Base-by-base conservation (phyloP, 2,113 vertebrate species). In the Mobula birostris region DNA sequence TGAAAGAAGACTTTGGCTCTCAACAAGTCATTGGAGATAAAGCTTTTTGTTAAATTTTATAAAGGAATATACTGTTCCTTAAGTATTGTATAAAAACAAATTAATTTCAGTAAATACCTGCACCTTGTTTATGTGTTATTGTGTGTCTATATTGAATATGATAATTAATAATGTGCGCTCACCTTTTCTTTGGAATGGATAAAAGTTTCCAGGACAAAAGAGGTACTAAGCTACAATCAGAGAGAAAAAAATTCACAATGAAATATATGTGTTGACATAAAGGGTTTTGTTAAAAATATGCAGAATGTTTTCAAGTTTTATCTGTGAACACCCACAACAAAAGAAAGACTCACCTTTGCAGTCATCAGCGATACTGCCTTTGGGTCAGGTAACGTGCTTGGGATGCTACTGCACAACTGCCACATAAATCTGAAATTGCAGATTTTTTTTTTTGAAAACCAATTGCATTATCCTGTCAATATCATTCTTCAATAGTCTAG, bases 151-250 rank as follows among this genome's bases (percentile, higher is more conserved):
- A 56, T 93, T 48, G 48, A 14, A 15, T 74, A 48, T 63, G 63
- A 70, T 27, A 32, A 40, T 88, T 27, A 83, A 77, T 56, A 83
- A 68, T 7, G 76, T 27, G 0, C 14, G 95, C 94, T 94, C 96
- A 99, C 99, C 98, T 99, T 99, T 96, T 99, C 99, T 96, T 99
- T 99, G 90, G 99, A 99, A 97, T 99, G 99, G 95, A 99, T 99
- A 96, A 99, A 99, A 17, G 99, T 99, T 95, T 99, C 99, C 70
- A 99, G 97, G 94, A 99, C 99, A 96, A 99, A 99, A 2, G 99
- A 99, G 24, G 99, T 99, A 96, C 98, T 99, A 96, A 99, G 97
- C 99, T 99, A 97, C 36, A 96, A 95, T 56, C 36, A 74, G 95
- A 95, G 95, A 95, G 95, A 95, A 94, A 96, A 94, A 94, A 94